A percentile compares a stretch with the other conserved stretches of the same genome.
phyloP scores from a whole-genome alignment of 2,888 invertebrate species.

The Desoria tigrina region DNA sequence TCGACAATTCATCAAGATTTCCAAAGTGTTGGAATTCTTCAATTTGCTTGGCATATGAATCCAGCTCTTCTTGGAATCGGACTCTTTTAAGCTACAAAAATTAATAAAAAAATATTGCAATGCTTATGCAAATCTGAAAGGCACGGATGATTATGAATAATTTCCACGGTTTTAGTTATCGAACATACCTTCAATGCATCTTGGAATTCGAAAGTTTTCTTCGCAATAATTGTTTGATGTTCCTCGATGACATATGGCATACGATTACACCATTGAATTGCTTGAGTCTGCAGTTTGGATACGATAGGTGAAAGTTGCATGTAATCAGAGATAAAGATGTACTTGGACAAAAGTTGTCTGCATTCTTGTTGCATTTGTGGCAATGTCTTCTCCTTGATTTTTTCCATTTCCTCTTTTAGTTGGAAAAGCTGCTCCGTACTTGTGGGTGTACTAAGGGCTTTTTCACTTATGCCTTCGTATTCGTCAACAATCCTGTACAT shows the following conservation, averaged over 20 bases:
- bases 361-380: conserved; percentile 76
- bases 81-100: conserved; percentile 69
- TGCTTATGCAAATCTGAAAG: too few species aligned
- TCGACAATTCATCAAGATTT: conserved; percentile 76
- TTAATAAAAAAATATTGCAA: too few species aligned
- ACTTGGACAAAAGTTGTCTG: conserved; percentile 60
- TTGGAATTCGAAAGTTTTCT: too few species aligned
- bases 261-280: conserved; percentile 80
- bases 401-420: conserved; percentile 73
- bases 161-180: background rate
- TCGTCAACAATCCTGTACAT: conserved; percentile 73
- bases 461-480: conserved; percentile 77
- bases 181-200: background rate
- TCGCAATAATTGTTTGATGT: too few species aligned
- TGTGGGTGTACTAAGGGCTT: conserved; percentile 74
- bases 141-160: background rate
- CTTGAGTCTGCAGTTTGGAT: conserved; percentile 82
- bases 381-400: conserved; percentile 70
- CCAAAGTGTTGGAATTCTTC: conserved; percentile 86
- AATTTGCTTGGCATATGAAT: conserved; percentile 74
- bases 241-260: too few species aligned
- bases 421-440: conserved; percentile 85
- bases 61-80: conserved; percentile 79
- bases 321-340: conserved; percentile 84
- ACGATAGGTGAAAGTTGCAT: conserved; percentile 77